Base-by-base conservation (phyloP, 2,113 vertebrate genomes). In the Thunnus maccoyii region DNA sequence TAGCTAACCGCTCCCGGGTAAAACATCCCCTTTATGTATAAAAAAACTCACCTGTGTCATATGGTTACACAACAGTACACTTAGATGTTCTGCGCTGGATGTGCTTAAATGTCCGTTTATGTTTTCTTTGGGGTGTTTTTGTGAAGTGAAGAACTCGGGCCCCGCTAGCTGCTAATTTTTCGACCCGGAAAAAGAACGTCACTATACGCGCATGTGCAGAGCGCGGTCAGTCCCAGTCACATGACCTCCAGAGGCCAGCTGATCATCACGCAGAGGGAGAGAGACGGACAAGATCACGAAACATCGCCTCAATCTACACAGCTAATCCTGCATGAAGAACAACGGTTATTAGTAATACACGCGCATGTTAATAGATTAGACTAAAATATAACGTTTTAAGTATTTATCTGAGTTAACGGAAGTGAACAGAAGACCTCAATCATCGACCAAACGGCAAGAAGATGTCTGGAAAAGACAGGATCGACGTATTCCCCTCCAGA, bases 401-500 rank as follows among this genome's bases (percentile, higher is more conserved):
- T 15, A 3, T 76, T 44, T 1, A 14, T 62, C 65, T 56, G 1
- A 58, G 5, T n/a, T 17, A 54, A 54, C 17, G 56, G 18, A 72
- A 58, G 5, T n/a, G 13, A 54, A 54, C 17, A 58, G 18, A 74
- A 80, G 4, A 25, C 12, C 6, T 1, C 16, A 22, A 51, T 27
- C 32, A 57, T 85, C 85, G 72, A 90, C 64, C 71, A 54, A 86
- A 89, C 51, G 46, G 78, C 89, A 94, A 76, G 67, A 99, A 88
- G 83, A 99, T 99, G 98, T 98, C 98, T 74, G 96, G 95, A 87
- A 99, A 99, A 92, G 98, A 99, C 6, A 94, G 97, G 92, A 97
- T 99, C 91, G 98, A 99, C 91, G 87, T 99, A 76, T 99, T 99
- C 89, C 98, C 98, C 3, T 99, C 98, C 60, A 96, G 98, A 93